Percentiles rank a stretch among this genome's conserved stretches.
phyloP scores from a whole-genome alignment of 2,113 vertebrate species.

The Gymnarchus niloticus region DNA sequence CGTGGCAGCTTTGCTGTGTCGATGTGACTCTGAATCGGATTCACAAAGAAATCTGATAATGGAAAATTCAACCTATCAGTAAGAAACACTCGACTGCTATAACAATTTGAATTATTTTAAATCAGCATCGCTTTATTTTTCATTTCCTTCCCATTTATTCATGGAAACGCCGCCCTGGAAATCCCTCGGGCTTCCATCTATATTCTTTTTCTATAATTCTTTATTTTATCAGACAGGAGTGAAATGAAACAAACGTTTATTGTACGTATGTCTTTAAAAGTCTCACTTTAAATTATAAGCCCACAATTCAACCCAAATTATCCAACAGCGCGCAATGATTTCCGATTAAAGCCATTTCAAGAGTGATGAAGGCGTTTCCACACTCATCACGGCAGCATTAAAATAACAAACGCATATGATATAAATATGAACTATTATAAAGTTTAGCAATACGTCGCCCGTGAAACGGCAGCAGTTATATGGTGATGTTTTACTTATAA shows the following conservation, averaged over 20 bases:
- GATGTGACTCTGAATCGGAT: too few species aligned
- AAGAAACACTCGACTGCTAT: not conserved
- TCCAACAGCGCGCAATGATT: too few species aligned
- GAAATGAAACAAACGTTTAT: too few species aligned
- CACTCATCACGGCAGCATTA: too few species aligned
- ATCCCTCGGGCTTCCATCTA: not conserved
- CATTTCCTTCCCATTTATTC: not conserved
- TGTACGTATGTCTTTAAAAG: too few species aligned
- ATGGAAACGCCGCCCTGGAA: not conserved
- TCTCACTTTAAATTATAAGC: too few species aligned
- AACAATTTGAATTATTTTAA: not conserved
- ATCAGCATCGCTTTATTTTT: not conserved
- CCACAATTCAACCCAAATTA: too few species aligned
- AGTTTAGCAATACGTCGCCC: not conserved
- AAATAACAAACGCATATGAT: too few species aligned
- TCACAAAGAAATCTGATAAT: not conserved
- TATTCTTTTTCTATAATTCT: not conserved
- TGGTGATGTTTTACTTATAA: not conserved
- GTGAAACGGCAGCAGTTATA: not conserved
- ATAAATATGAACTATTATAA: too few species aligned
- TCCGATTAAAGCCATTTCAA: too few species aligned
- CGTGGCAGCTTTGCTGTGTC: too few species aligned
- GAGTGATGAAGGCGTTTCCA: not conserved
- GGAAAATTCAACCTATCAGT: not conserved
- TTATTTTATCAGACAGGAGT: not conserved